Evolutionary conservation across 1,140 invertebrate genomes (phyloP).

Genomic region (Achatina immaculata): DNA sequence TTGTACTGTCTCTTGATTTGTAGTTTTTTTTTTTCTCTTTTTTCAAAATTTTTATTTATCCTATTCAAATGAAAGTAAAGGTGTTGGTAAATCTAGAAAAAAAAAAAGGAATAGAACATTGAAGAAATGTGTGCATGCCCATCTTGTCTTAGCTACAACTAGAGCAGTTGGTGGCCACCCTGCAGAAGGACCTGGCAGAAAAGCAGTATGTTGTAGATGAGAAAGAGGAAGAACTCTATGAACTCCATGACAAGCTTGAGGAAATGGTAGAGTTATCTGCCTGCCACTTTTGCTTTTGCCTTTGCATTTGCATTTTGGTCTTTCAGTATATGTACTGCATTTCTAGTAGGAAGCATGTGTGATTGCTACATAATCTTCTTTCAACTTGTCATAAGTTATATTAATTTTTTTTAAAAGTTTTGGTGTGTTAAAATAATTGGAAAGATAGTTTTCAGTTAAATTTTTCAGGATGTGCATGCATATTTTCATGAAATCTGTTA

Average conservation of each 20-base stretch:
- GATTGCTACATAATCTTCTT: background rate
- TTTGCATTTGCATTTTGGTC: conserved; percentile 8
- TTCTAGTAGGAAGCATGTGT: background rate
- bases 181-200: conserved; percentile 58
- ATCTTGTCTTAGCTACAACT: conserved; percentile 42
- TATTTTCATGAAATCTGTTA: background rate
- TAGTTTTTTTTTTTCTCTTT: too few species aligned
- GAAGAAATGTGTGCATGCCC: conserved; percentile 11
- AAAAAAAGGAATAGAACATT: too few species aligned
- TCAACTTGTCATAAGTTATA: too few species aligned
- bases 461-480: background rate
- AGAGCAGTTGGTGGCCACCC: conserved; percentile 52
- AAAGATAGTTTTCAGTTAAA: background rate
- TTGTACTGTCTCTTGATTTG: too few species aligned
- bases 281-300: background rate
- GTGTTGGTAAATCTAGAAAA: too few species aligned
- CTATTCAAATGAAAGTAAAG: too few species aligned
- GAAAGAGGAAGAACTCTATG: conserved; percentile 65
- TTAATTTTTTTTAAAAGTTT: background rate
- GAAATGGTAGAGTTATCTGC: conserved; percentile 42
- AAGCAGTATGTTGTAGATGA: conserved; percentile 66
- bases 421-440: background rate
- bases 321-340: background rate
- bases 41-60: too few species aligned
- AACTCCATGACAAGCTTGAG: conserved; percentile 64